Evolutionary conservation across 2,113 vertebrate genomes (phyloP).

Genomic region (Gymnogyps californianus): DNA sequence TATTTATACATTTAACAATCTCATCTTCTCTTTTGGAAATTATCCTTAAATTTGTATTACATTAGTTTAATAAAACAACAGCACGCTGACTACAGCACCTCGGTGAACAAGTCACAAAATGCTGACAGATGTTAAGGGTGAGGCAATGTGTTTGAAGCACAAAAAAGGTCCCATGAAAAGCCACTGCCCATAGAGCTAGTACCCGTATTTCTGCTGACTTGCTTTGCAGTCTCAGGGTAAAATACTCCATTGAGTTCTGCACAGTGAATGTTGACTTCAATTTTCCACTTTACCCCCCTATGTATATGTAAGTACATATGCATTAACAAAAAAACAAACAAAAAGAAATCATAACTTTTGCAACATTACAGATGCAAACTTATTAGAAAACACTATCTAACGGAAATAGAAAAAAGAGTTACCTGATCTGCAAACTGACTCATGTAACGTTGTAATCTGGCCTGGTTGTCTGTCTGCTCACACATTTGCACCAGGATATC

Average conservation of each 20-base stretch:
- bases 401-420: neutral
- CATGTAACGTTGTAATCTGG: constrained; percentile 91
- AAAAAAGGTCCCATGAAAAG: neutral
- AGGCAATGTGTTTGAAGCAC: neutral
- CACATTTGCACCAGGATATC: constrained; percentile 96
- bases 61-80: neutral
- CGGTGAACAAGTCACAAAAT: neutral
- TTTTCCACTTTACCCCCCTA: neutral
- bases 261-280: neutral
- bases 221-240: neutral
- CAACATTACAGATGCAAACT: neutral
- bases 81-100: neutral
- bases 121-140: neutral
- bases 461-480: constrained; percentile 93
- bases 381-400: neutral
- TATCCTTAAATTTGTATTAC: neutral
- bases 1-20: neutral
- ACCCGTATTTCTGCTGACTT: neutral
- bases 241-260: neutral
- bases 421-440: constrained; percentile 94
- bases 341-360: neutral
- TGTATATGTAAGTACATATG: rapidly evolving
- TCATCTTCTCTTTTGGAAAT: neutral
- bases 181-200: neutral
- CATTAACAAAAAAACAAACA: neutral